Evolutionary conservation across 1,140 invertebrate species (phyloP).

Genomic region (Temnothorax longispinosus): DNA sequence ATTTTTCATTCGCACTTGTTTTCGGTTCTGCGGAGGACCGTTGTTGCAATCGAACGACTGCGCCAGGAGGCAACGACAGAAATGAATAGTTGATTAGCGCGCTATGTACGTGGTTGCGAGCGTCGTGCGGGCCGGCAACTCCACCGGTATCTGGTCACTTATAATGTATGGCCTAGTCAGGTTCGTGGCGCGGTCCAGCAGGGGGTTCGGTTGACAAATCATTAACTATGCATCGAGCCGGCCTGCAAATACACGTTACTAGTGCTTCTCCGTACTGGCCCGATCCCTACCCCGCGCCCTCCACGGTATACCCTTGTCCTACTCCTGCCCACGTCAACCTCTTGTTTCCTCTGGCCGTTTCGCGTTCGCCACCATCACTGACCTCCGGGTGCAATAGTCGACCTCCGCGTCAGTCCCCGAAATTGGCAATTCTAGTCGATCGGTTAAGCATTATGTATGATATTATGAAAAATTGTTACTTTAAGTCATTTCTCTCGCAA

Average conservation of each 20-base stretch:
- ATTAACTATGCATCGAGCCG: conserved; percentile 86
- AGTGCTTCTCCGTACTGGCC: conserved; percentile 79
- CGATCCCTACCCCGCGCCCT: conserved; percentile 61
- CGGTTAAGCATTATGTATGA: neutral
- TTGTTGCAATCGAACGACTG: conserved; percentile 8
- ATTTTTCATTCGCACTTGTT: neutral
- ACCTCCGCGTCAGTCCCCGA: neutral
- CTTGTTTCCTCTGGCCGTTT: conserved; percentile 38
- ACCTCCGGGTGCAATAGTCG: conserved; percentile 40
- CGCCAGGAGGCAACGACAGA: conserved; percentile 37
- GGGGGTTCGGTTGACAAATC: conserved; percentile 84
- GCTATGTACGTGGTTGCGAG: conserved; percentile 36
- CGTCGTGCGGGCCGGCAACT: conserved; percentile 64
- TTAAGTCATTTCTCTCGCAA: neutral
- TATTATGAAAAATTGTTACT: neutral
- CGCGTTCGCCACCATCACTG: conserved; percentile 12
- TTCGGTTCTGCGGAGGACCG: neutral
- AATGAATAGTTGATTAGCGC: conserved; percentile 57
- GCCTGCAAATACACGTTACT: conserved; percentile 86
- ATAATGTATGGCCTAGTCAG: conserved; percentile 84
- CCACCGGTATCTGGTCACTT: conserved; percentile 79
- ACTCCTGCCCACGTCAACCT: conserved; percentile 53
- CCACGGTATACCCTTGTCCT: conserved; percentile 63
- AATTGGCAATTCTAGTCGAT: neutral
- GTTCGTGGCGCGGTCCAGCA: conserved; percentile 78